A percentile compares a stretch with the other conserved stretches of the same genome.
These are phyloP conservation scores for Gobionotothen gibberifrons DNA, from an alignment of 2,797 vertebrate species.

Conservation along the genomic window DNA sequence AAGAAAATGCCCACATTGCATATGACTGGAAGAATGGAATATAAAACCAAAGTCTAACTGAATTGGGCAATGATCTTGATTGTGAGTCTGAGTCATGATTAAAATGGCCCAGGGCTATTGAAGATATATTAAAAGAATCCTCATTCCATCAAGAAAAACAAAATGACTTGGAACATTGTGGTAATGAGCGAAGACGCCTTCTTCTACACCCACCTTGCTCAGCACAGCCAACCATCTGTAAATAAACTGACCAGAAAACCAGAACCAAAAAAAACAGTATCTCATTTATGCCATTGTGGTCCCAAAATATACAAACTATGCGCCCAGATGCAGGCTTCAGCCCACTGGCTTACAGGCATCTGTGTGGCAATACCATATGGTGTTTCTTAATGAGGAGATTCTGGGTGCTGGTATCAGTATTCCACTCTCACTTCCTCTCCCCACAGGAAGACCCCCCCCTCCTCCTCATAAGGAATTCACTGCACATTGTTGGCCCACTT, in stretches of 20 bases:
- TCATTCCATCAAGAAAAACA: neutral
- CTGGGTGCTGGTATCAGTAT: conserved; percentile 71
- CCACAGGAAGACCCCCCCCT: conserved; percentile 66
- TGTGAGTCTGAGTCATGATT: neutral
- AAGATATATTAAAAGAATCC: conserved; percentile 1
- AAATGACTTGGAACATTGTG: conserved; percentile 5
- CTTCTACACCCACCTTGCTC: neutral
- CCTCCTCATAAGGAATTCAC: conserved; percentile 74
- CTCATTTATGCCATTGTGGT: conserved; percentile 26
- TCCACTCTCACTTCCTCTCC: conserved; percentile 73
- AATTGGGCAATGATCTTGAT: conserved; percentile 4
- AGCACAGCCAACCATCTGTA: conserved; percentile 7
- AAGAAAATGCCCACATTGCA: neutral
- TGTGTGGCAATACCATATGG: conserved; percentile 78
- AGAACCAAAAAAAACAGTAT: neutral
- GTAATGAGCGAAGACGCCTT: neutral
- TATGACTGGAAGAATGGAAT: conserved; percentile 5
- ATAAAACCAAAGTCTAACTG: conserved; percentile 10
- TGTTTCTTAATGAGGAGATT: conserved; percentile 78
- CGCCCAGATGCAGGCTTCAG: conserved; percentile 59
- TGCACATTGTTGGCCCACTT: conserved; percentile 77
- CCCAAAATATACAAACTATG: conserved; percentile 53
- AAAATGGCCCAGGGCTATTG: neutral
- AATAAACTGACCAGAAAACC: conserved; percentile 42
- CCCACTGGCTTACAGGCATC: conserved; percentile 71